These are phyloP conservation scores for Scomber scombrus DNA, from an alignment of 2,113 vertebrate genomes.

Conservation along the genomic window DNA sequence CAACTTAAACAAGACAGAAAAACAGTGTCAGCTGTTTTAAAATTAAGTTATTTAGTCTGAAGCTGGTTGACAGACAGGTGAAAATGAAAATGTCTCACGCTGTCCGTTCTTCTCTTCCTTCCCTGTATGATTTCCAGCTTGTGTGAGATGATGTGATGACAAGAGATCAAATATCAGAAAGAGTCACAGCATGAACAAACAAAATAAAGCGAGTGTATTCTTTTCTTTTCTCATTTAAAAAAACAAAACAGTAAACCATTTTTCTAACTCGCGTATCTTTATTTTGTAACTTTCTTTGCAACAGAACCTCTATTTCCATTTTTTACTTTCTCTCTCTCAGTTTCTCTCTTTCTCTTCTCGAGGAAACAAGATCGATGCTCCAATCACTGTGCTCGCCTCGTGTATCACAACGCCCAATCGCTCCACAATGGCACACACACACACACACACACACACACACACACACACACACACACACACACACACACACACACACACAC, in stretches of 20 bases:
- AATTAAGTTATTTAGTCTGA: not conserved
- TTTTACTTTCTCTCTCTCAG: constrained; percentile 35
- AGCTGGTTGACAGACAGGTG: not conserved
- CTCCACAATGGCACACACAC: constrained; percentile 43
- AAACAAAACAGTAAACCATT: not conserved
- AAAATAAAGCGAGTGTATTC: not conserved
- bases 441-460: constrained; percentile 48
- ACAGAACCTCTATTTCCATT: constrained; percentile 14
- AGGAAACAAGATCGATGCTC: constrained; percentile 72
- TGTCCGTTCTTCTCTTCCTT: not conserved
- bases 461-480: constrained; percentile 10
- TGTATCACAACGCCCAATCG: constrained; percentile 65
- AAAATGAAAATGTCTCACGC: constrained; percentile 3
- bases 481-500: constrained; percentile 18
- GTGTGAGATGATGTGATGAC: not conserved
- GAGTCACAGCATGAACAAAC: not conserved
- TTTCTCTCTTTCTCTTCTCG: constrained; percentile 24
- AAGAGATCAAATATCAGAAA: not conserved
- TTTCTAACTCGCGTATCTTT: not conserved
- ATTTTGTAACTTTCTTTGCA: not conserved
- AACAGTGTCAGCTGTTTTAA: not conserved
- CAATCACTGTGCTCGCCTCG: constrained; percentile 57
- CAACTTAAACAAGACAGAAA: too few relatives aligned
- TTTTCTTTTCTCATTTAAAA: not conserved
- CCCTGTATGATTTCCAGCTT: not conserved